Percentiles rank a stretch among this genome's conserved stretches.
phyloP scores from a whole-genome alignment of 2,888 invertebrate genomes.

The Cylloceria caligata region DNA sequence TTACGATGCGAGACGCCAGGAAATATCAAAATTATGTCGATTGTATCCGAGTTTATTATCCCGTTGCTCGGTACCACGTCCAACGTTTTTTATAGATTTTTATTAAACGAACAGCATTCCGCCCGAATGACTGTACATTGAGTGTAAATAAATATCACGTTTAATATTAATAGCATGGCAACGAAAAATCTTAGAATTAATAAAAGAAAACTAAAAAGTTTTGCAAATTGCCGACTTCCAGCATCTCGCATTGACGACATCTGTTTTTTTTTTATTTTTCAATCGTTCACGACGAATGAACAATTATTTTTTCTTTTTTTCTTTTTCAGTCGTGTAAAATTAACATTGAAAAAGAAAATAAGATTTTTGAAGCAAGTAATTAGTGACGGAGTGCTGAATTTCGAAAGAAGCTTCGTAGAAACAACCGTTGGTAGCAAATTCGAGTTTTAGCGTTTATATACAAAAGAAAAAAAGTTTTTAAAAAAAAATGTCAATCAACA shows the following conservation, averaged over 20 bases:
- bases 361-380: conserved; percentile 32
- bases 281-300: conserved; percentile 56
- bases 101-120: conserved; percentile 41
- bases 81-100: conserved; percentile 53
- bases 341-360: conserved; percentile 48
- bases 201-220: conserved; percentile 1
- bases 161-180: conserved; percentile 29
- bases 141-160: conserved; percentile 17
- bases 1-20: conserved; percentile 48
- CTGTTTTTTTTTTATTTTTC: conserved; percentile 23
- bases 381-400: conserved; percentile 53
- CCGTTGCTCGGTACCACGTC: conserved; percentile 49
- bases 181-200: conserved; percentile 38
- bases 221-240: conserved; percentile 30
- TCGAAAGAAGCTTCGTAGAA: conserved; percentile 48
- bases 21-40: conserved; percentile 40
- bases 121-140: conserved; percentile 37
- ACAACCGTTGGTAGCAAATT: conserved; percentile 49
- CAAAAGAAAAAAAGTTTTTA: background rate
- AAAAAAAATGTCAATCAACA: too few species aligned
- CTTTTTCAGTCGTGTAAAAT: conserved; percentile 32
- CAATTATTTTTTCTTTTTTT: conserved; percentile 39
- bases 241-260: conserved; percentile 55
- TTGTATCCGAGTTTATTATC: conserved; percentile 31
- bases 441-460: conserved; percentile 45